Conservation (phyloP, 1,140 invertebrate species). For the Lepidotrigona ventralis region DNA sequence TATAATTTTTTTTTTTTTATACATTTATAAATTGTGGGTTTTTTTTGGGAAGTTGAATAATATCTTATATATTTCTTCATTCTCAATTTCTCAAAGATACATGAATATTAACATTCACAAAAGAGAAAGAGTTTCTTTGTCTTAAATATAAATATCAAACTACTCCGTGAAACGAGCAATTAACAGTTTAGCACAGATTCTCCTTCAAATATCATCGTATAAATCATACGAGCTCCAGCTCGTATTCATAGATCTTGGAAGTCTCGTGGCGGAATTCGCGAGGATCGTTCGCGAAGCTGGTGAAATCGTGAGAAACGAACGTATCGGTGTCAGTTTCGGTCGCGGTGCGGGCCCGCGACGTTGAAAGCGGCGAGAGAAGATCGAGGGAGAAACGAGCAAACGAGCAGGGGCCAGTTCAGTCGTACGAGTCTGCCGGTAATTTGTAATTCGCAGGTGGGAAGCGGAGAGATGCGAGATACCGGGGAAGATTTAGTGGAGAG, state of each 20-base stretch:
- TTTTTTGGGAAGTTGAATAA: not conserved
- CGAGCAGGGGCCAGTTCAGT: slow-evolving; percentile 63
- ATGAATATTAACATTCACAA: no score
- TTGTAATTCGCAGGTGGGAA: slow-evolving; percentile 77
- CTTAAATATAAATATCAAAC: not conserved
- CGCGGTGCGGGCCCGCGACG: slow-evolving; percentile 31
- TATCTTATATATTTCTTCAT: no score
- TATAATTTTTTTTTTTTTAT: no score
- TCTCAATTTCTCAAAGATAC: no score
- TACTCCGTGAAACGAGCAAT: not conserved
- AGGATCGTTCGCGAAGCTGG: not conserved
- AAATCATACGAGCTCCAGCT: not conserved
- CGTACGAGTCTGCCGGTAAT: slow-evolving; percentile 72
- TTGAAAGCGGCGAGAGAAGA: slow-evolving; percentile 37
- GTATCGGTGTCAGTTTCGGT: slow-evolving; percentile 48
- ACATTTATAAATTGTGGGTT: not conserved
- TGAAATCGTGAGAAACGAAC: slow-evolving; percentile 22
- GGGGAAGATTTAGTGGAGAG: slow-evolving; percentile 72
- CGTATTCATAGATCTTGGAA: not conserved
- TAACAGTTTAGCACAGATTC: not conserved
- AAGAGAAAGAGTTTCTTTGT: no score
- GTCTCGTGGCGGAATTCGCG: not conserved
- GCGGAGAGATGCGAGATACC: slow-evolving; percentile 74
- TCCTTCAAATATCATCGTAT: not conserved
- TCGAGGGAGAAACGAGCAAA: slow-evolving; percentile 35